These are phyloP conservation scores for Vandiemenella viatica DNA, from an alignment of 2,888 invertebrate genomes.

Conservation along the genomic window DNA sequence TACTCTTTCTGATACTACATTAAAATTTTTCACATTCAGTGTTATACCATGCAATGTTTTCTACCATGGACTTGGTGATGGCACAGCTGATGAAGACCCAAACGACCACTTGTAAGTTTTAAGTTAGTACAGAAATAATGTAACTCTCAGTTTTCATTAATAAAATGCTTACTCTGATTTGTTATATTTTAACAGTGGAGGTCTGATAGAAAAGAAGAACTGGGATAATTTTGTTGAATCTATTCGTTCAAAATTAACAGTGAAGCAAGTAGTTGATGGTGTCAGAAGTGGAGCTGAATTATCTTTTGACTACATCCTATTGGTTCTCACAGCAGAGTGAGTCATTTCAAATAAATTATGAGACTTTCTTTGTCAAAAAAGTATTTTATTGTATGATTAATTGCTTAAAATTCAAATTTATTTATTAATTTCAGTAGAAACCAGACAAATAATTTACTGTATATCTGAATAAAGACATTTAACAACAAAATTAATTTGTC, in stretches of 20 bases:
- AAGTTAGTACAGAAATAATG: no score
- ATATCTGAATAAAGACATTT: no score
- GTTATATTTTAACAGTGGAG: no score
- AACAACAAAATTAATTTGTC: no score
- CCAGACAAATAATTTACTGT: no score
- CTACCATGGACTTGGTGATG: conserved; percentile 29
- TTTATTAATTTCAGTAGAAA: no score
- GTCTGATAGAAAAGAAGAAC: conserved; percentile 34
- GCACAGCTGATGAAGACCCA: conserved; percentile 3
- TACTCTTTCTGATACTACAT: not conserved
- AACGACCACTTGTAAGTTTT: conserved; percentile 6
- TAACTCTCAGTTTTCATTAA: no score
- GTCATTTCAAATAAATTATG: conserved; percentile 23
- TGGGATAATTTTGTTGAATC: conserved; percentile 61
- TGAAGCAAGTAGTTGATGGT: conserved; percentile 70
- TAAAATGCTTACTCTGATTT: no score
- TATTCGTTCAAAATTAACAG: conserved; percentile 62
- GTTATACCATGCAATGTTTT: conserved; percentile 47
- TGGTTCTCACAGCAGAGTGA: conserved; percentile 72
- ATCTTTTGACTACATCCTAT: conserved; percentile 66
- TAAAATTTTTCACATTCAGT: conserved; percentile 25
- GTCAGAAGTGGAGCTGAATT: conserved; percentile 58
- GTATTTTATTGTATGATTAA: no score
- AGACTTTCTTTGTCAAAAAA: no score
- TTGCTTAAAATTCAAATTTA: no score